phyloP scores from a whole-genome alignment of 2,888 invertebrate genomes.

The Autographa pulchrina region DNA sequence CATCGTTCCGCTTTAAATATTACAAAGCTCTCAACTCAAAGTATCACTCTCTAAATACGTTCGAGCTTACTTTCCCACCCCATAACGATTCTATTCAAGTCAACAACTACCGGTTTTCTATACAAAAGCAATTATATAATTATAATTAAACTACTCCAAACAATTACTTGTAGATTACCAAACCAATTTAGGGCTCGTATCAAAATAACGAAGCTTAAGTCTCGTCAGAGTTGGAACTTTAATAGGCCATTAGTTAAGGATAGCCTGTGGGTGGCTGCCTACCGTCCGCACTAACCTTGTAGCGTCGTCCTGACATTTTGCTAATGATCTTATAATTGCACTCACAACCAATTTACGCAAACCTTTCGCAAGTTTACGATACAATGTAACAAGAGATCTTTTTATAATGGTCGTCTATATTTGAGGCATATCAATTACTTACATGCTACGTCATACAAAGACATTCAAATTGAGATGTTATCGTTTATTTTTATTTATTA shows the following conservation, averaged over 20 bases:
- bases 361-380: constrained; percentile 28
- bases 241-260: constrained; percentile 61
- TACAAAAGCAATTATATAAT: constrained; percentile 52
- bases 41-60: constrained; percentile 35
- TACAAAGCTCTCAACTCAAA: constrained; percentile 23
- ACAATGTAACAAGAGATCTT: constrained; percentile 49
- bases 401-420: constrained; percentile 55
- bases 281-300: constrained; percentile 67
- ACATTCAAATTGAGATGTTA: constrained; percentile 68
- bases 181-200: constrained; percentile 56
- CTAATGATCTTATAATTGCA: constrained; percentile 79
- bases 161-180: constrained; percentile 58
- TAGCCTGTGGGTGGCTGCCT: constrained; percentile 60
- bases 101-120: constrained; percentile 51
- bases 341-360: constrained; percentile 51
- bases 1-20: constrained; percentile 25
- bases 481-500: constrained; percentile 62
- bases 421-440: constrained; percentile 65
- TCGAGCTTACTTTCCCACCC: constrained; percentile 31
- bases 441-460: constrained; percentile 11
- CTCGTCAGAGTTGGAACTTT: constrained; percentile 46
- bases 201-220: constrained; percentile 52
- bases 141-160: constrained; percentile 58
- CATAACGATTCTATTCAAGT: constrained; percentile 48
- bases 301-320: constrained; percentile 72